Percentiles rank a stretch among this genome's conserved stretches.
These are phyloP conservation scores for Phalanger gymnotis DNA, from an alignment of 2,797 vertebrate genomes.

Conservation along the genomic window DNA sequence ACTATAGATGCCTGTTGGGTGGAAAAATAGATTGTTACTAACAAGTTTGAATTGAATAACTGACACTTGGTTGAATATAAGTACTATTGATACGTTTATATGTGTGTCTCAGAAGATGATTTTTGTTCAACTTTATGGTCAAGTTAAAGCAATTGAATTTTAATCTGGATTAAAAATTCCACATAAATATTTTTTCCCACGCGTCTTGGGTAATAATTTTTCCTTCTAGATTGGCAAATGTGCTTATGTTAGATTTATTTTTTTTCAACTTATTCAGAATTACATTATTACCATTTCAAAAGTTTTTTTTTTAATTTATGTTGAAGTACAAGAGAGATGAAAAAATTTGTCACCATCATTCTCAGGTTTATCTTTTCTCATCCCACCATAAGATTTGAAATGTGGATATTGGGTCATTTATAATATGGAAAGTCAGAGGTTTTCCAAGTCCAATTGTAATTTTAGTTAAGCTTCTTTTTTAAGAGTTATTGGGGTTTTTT, in stretches of 20 bases:
- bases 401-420: background rate
- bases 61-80: slow-evolving; percentile 49
- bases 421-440: slow-evolving; percentile 4
- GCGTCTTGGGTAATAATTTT: slow-evolving; percentile 74
- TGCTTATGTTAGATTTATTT: slow-evolving; percentile 42
- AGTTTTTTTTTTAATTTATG: slow-evolving; percentile 32
- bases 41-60: slow-evolving; percentile 55
- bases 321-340: slow-evolving; percentile 47
- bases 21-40: slow-evolving; percentile 70
- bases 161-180: slow-evolving; percentile 75
- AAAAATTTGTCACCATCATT: slow-evolving; percentile 42
- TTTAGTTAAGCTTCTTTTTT: slow-evolving; percentile 2
- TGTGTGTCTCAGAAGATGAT: slow-evolving; percentile 50
- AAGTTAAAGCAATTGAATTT: slow-evolving; percentile 45
- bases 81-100: slow-evolving; percentile 66
- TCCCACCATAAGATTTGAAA: background rate
- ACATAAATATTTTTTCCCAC: slow-evolving; percentile 74
- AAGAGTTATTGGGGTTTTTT: background rate
- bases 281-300: slow-evolving; percentile 38
- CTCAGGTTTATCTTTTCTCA: slow-evolving; percentile 50
- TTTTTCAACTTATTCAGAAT: slow-evolving; percentile 41
- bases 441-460: slow-evolving; percentile 23
- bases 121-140: slow-evolving; percentile 64
- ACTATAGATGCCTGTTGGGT: slow-evolving; percentile 66
- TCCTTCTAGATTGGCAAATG: slow-evolving; percentile 53